A percentile compares a stretch with the other conserved stretches of the same genome.
Conservation (phyloP, 1,140 invertebrate genomes). For the Antheraea pernyi region DNA sequence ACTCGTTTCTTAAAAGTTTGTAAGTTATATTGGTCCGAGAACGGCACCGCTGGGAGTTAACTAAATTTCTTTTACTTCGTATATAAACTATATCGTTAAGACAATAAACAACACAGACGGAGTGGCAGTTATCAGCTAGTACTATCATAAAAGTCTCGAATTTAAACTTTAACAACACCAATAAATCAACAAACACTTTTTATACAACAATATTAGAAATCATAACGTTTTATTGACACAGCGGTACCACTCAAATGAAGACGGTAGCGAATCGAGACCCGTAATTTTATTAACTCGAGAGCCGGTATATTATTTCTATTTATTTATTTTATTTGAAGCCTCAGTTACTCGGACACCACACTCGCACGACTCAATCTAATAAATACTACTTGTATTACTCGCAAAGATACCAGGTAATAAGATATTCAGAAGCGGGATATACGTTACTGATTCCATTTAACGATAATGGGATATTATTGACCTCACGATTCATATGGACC, state of each 20-base stretch:
- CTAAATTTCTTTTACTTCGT: too few relatives aligned
- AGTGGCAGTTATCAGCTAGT: too few relatives aligned
- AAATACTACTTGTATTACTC: constrained; percentile 63
- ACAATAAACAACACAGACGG: too few relatives aligned
- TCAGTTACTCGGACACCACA: constrained; percentile 47
- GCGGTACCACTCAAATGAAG: background rate
- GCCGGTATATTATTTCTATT: constrained; percentile 34
- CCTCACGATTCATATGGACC: constrained; percentile 24
- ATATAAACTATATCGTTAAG: too few relatives aligned
- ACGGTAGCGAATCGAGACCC: constrained; percentile 23
- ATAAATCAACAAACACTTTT: background rate
- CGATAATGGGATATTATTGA: constrained; percentile 58
- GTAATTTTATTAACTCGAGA: constrained; percentile 36
- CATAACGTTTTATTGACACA: constrained; percentile 1
- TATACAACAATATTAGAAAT: background rate
- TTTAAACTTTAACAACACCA: too few relatives aligned
- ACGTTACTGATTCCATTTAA: constrained; percentile 35
- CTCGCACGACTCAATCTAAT: constrained; percentile 74
- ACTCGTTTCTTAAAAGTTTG: too few relatives aligned
- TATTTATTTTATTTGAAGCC: constrained; percentile 56
- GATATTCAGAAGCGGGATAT: constrained; percentile 59
- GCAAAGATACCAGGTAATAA: constrained; percentile 64
- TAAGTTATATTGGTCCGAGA: too few relatives aligned
- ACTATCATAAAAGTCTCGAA: too few relatives aligned
- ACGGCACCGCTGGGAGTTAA: too few relatives aligned